Percentiles rank a stretch among this genome's conserved stretches.
Conservation (phyloP, 2,113 vertebrate genomes). For the Nematolebias whitei region DNA sequence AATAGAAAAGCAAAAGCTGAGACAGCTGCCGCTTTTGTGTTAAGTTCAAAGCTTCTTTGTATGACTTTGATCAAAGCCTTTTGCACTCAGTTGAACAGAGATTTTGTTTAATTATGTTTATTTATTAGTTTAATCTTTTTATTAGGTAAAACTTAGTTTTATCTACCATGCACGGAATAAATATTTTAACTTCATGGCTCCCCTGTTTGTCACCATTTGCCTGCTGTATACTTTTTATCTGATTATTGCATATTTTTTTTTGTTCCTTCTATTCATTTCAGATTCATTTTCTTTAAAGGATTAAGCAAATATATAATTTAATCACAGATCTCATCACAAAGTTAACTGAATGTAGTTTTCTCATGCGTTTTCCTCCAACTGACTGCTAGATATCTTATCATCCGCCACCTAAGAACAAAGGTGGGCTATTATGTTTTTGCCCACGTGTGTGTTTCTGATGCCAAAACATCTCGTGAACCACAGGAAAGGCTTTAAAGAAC, state of each 20-base stretch:
- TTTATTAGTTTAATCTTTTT: background rate
- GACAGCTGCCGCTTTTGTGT: background rate
- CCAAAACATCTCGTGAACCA: no score
- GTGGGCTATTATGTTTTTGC: no score
- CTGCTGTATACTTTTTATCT: background rate
- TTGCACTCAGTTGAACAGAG: background rate
- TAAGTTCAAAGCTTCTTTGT: conserved; percentile 16
- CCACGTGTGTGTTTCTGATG: no score
- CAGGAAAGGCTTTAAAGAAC: no score
- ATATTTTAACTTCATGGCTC: background rate
- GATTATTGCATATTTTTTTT: background rate
- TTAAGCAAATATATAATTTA: no score
- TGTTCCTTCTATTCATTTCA: background rate
- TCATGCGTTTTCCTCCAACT: no score
- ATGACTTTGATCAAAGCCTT: conserved; percentile 2
- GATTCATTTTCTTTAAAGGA: background rate
- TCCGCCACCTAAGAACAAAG: no score
- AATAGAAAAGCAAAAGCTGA: background rate
- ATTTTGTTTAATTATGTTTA: conserved; percentile 8
- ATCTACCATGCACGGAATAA: conserved; percentile 16
- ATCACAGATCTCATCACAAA: no score
- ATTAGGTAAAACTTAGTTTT: conserved; percentile 24
- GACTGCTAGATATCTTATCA: no score
- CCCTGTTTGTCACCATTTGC: background rate
- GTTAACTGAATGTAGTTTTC: no score